phyloP scores from a whole-genome alignment of 30 jellyfish, hydroid and myxozoan species.

The Aurelia sp. region DNA sequence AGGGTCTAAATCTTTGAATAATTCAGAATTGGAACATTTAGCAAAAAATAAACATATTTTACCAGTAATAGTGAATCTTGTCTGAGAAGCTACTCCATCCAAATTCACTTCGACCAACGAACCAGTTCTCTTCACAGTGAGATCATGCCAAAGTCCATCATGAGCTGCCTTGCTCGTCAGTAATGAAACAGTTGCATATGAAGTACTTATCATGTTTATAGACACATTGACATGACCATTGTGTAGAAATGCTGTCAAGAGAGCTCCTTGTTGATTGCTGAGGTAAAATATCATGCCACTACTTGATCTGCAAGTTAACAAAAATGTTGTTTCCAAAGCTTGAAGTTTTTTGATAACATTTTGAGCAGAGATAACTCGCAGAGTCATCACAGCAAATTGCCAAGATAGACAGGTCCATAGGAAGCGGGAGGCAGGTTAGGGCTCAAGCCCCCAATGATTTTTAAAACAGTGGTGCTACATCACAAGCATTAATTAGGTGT shows the following conservation, averaged over 20 bases:
- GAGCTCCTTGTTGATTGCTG: slow-evolving; percentile 73
- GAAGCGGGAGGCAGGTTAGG: too few species aligned
- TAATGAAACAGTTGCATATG: slow-evolving; percentile 25
- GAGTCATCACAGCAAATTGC: too few species aligned
- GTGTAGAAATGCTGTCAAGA: slow-evolving; percentile 4
- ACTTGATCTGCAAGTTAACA: slow-evolving; percentile 13
- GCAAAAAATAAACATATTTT: too few species aligned
- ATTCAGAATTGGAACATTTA: too few species aligned
- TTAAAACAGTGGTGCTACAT: too few species aligned
- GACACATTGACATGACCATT: slow-evolving; percentile 48
- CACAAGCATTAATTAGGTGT: too few species aligned
- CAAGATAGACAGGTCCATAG: too few species aligned
- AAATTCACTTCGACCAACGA: slow-evolving; percentile 36
- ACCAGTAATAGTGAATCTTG: slow-evolving; percentile 52
- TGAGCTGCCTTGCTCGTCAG: slow-evolving; percentile 2
- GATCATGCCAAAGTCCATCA: slow-evolving; percentile 52
- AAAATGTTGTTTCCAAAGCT: background rate
- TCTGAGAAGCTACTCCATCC: slow-evolving; percentile 13
- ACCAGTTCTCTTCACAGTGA: slow-evolving; percentile 44
- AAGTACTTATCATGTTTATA: slow-evolving; percentile 57
- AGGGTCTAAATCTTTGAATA: too few species aligned
- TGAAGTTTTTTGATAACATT: too few species aligned
- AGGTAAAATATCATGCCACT: slow-evolving; percentile 56
- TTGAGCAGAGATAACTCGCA: too few species aligned
- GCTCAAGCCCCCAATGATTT: too few species aligned